Percentiles rank a stretch among this genome's conserved stretches.
Conservation (phyloP, 2,113 vertebrate species). For the Lagopus leucura region DNA sequence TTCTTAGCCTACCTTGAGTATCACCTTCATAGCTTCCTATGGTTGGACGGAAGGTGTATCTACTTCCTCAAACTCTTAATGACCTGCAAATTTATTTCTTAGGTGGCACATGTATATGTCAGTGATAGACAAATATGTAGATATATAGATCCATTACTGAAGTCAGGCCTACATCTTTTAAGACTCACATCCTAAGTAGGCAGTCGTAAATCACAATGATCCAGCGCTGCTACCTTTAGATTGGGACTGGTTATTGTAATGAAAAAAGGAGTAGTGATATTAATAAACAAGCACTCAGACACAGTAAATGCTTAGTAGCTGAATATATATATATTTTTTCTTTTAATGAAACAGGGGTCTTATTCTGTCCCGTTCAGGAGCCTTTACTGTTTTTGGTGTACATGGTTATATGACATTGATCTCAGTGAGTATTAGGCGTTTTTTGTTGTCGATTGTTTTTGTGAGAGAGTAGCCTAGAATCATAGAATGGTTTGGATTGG, state of each 20-base stretch:
- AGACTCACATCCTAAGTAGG: background rate
- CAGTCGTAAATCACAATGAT: background rate
- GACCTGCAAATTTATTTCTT: background rate
- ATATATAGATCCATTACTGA: background rate
- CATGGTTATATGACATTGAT: background rate
- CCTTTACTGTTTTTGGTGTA: background rate
- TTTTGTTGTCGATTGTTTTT: background rate
- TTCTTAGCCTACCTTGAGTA: background rate
- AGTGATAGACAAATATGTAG: background rate
- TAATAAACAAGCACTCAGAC: background rate
- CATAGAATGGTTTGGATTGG: too few species aligned
- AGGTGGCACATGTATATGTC: background rate
- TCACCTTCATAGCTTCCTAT: background rate
- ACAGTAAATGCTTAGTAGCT: background rate
- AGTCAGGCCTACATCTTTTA: background rate
- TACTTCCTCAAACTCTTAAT: background rate
- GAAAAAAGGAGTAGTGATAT: background rate
- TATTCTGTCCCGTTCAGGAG: background rate
- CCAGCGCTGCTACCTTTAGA: background rate
- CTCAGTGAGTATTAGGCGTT: background rate
- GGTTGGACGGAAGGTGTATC: background rate
- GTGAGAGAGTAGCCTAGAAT: background rate
- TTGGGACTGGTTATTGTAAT: background rate
- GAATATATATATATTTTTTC: background rate
- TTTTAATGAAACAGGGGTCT: accelerated